A percentile compares a stretch with the other conserved stretches of the same genome.
Evolutionary conservation across 2,113 vertebrate genomes (phyloP).

Genomic region (Motacilla tschutschensis): DNA sequence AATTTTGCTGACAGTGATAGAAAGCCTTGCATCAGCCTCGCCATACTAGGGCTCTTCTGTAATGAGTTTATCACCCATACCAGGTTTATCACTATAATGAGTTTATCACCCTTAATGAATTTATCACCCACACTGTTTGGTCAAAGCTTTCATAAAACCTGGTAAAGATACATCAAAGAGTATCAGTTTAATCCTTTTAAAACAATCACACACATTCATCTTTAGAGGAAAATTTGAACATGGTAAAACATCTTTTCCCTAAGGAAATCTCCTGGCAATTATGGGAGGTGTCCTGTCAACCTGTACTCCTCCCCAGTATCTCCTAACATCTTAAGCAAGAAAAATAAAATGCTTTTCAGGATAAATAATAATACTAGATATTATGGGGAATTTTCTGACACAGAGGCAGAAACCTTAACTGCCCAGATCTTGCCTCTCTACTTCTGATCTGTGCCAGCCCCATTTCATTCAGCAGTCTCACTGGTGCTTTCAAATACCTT

Average conservation of each 20-base stretch:
- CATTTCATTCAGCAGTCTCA: not conserved
- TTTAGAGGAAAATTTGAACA: not conserved
- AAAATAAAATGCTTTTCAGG: not conserved
- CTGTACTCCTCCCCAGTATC: not conserved
- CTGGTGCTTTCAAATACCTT: not conserved
- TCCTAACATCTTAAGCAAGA: not conserved
- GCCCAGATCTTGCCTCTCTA: not conserved
- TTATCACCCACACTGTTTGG: constrained; percentile 36
- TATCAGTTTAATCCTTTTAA: constrained; percentile 51
- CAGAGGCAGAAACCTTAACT: not conserved
- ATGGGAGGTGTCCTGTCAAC: not conserved
- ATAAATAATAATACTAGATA: not conserved
- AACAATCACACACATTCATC: constrained; percentile 36
- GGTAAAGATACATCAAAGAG: constrained; percentile 22
- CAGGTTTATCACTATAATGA: constrained; percentile 46
- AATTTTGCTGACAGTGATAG: constrained; percentile 55
- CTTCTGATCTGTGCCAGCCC: not conserved
- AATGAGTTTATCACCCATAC: constrained; percentile 42
- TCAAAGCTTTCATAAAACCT: constrained; percentile 50
- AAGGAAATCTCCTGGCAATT: not conserved
- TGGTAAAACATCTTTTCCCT: not conserved
- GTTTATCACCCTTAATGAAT: constrained; percentile 51
- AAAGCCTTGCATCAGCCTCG: constrained; percentile 9
- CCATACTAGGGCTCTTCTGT: not conserved
- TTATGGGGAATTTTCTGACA: not conserved